These are phyloP conservation scores for Fregetta grallaria DNA, from an alignment of 2,113 vertebrate species.

Conservation along the genomic window DNA sequence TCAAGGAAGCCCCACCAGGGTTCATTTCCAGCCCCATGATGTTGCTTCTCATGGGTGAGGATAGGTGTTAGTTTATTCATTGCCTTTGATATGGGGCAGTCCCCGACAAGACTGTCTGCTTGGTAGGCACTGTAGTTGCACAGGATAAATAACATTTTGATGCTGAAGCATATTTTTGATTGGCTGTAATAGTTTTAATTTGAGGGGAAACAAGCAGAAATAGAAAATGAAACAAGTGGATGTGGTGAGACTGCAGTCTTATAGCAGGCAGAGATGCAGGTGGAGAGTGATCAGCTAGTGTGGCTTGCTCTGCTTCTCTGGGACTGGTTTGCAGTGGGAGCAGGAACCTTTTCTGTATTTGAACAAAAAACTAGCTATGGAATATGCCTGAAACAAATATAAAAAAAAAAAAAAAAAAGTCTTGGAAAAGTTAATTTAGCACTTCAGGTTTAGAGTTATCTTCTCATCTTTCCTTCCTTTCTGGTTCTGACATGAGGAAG, in stretches of 20 bases:
- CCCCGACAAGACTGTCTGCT: not conserved
- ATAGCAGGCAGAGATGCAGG: not conserved
- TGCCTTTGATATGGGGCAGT: not conserved
- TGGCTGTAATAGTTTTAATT: not conserved
- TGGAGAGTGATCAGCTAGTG: not conserved
- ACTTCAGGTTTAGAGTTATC: not conserved
- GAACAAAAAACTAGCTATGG: not conserved
- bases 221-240: not conserved
- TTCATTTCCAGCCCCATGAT: not conserved
- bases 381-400: not conserved
- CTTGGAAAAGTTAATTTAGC: not conserved
- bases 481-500: not conserved
- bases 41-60: not conserved
- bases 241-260: not conserved
- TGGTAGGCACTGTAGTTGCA: not conserved
- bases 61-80: not conserved
- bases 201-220: not conserved
- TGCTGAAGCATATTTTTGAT: not conserved
- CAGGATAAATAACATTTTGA: not conserved
- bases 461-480: not conserved
- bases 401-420: not conserved
- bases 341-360: not conserved
- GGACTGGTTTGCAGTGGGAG: not conserved
- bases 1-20: not conserved
- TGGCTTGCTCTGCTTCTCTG: not conserved